Evolutionary conservation across 2,888 invertebrate species (phyloP).

Genomic region (Drosophila testacea): DNA sequence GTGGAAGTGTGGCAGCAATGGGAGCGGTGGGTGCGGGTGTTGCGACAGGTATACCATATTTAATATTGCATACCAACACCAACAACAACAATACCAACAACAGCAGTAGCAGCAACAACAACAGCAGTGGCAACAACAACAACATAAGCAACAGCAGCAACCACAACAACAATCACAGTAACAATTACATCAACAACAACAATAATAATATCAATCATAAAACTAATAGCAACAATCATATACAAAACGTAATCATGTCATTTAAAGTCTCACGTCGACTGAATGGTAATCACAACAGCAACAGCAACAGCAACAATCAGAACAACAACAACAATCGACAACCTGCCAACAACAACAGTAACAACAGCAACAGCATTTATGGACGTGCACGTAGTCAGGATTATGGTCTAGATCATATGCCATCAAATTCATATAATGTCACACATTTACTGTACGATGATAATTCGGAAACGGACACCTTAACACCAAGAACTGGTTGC

Average conservation of each 20-base stretch:
- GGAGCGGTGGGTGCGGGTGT: slow-evolving; percentile 55
- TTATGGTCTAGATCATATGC: slow-evolving; percentile 77
- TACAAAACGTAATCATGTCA: slow-evolving; percentile 41
- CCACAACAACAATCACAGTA: slow-evolving; percentile 34
- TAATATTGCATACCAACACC: slow-evolving; percentile 66
- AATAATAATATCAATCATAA: slow-evolving; percentile 31
- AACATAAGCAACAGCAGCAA: slow-evolving; percentile 29
- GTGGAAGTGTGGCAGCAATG: slow-evolving; percentile 54
- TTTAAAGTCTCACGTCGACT: slow-evolving; percentile 51
- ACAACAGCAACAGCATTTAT: slow-evolving; percentile 37
- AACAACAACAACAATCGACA: slow-evolving; percentile 25
- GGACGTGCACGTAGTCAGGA: slow-evolving; percentile 81
- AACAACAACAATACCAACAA: slow-evolving; percentile 42
- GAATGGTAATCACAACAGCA: slow-evolving; percentile 55
- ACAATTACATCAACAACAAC: slow-evolving; percentile 17
- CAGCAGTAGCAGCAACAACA: slow-evolving; percentile 42
- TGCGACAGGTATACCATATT: slow-evolving; percentile 72
- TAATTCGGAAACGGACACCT: slow-evolving; percentile 72
- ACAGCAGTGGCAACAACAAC: slow-evolving; percentile 24
- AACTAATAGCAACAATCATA: slow-evolving; percentile 33
- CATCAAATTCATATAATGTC: slow-evolving; percentile 28
- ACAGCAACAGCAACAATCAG: slow-evolving; percentile 36
- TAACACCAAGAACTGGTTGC: slow-evolving; percentile 1
- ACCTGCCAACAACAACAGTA: slow-evolving; percentile 25
- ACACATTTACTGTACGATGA: slow-evolving; percentile 50